Evolutionary conservation across 1,140 invertebrate species (phyloP).

Genomic region (Bombus pascuorum): DNA sequence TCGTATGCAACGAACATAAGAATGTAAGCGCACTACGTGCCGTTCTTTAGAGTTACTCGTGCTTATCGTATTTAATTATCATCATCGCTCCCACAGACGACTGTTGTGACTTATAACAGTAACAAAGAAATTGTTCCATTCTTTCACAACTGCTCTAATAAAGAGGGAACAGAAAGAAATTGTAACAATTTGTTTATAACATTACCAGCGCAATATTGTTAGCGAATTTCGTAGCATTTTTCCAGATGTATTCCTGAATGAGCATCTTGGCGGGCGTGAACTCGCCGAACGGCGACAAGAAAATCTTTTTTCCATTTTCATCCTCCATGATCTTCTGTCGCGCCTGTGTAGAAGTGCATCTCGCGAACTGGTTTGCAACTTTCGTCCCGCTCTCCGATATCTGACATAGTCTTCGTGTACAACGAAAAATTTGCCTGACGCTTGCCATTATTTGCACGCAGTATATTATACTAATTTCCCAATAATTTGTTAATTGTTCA

Average conservation of each 20-base stretch:
- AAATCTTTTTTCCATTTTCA: constrained; percentile 74
- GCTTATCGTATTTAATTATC: no score
- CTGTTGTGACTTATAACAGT: no score
- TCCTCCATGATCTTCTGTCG: constrained; percentile 67
- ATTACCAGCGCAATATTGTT: constrained; percentile 84
- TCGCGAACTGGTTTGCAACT: constrained; percentile 42
- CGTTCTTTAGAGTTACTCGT: no score
- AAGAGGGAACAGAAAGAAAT: background rate
- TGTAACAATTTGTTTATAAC: background rate
- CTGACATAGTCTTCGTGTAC: constrained; percentile 11
- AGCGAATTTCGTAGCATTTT: constrained; percentile 83
- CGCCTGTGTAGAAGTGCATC: constrained; percentile 47
- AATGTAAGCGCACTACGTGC: no score
- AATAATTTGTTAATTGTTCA: constrained; percentile 1
- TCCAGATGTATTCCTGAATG: constrained; percentile 87
- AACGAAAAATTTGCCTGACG: constrained; percentile 18
- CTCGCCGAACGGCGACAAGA: constrained; percentile 81
- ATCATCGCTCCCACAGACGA: no score
- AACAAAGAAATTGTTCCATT: no score
- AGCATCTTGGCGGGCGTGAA: constrained; percentile 81
- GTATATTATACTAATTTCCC: no score
- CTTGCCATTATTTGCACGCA: background rate
- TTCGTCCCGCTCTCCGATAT: constrained; percentile 18
- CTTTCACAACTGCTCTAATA: background rate
- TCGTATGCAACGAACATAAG: no score